A percentile compares a stretch with the other conserved stretches of the same genome.
Evolutionary conservation across 1,140 invertebrate species (phyloP).

Genomic region (Trinorchestia longiramus): DNA sequence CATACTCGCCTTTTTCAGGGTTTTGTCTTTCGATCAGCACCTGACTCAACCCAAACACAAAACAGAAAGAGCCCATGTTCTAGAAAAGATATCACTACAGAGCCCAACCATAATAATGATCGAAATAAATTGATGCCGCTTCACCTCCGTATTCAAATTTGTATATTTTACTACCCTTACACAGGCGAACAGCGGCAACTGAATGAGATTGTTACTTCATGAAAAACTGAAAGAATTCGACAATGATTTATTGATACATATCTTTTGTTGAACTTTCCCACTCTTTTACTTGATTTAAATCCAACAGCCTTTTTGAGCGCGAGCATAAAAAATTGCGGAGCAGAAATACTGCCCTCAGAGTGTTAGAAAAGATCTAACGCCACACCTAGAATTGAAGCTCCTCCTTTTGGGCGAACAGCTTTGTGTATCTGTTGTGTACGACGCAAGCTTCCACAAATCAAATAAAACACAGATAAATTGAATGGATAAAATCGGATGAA

Average conservation of each 20-base stretch:
- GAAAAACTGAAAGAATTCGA: not conserved
- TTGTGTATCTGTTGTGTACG: conserved; percentile 37
- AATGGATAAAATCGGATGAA: conserved; percentile 53
- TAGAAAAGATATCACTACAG: no score
- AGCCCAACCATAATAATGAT: no score
- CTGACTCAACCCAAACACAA: no score
- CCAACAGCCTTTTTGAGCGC: not conserved
- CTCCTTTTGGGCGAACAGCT: not conserved
- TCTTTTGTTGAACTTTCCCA: not conserved
- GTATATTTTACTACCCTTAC: not conserved
- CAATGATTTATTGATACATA: not conserved
- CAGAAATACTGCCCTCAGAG: not conserved
- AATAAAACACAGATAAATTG: conserved; percentile 52
- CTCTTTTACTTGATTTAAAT: not conserved
- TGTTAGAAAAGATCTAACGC: not conserved
- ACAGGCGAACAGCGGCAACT: no score
- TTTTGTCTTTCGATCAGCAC: no score
- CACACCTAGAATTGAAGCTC: conserved; percentile 1
- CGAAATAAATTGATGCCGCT: not conserved
- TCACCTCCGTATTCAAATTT: not conserved
- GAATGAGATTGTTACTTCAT: no score
- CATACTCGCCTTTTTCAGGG: not conserved
- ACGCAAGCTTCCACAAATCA: conserved; percentile 52
- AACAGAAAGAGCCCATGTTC: no score
- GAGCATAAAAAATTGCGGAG: not conserved